Evolutionary conservation across 2,888 invertebrate species (phyloP).

Genomic region (Nomada fucata): DNA sequence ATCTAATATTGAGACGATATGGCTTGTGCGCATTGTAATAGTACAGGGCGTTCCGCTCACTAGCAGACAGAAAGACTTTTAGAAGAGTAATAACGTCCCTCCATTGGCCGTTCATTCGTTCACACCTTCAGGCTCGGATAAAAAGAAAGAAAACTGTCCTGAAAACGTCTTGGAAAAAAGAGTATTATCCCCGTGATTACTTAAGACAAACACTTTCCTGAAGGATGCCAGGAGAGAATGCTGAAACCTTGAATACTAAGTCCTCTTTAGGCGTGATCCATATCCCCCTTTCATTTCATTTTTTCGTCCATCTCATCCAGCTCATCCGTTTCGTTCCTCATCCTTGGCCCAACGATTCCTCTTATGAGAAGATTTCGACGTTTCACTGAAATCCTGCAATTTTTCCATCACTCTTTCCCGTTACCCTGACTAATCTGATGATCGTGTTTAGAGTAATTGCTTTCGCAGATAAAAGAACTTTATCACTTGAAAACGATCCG

Average conservation of each 20-base stretch:
- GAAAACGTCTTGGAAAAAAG: slow-evolving; percentile 53
- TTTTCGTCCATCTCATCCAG: slow-evolving; percentile 29
- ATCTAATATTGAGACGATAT: too few species aligned
- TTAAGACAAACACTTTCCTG: slow-evolving; percentile 77
- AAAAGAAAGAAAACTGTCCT: slow-evolving; percentile 65
- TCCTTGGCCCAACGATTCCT: slow-evolving; percentile 20
- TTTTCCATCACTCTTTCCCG: background rate
- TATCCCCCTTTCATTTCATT: slow-evolving; percentile 63
- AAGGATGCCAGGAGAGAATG: slow-evolving; percentile 70
- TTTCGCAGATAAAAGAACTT: background rate
- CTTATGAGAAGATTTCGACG: background rate
- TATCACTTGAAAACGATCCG: background rate
- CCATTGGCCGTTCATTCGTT: slow-evolving; percentile 29
- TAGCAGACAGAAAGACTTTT: background rate
- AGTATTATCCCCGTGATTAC: slow-evolving; percentile 65
- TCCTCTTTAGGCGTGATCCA: slow-evolving; percentile 72
- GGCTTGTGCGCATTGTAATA: background rate
- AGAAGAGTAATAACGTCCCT: slow-evolving; percentile 33
- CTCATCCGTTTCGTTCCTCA: background rate
- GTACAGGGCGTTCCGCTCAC: too few species aligned
- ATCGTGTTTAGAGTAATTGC: slow-evolving; percentile 20
- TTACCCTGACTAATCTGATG: background rate
- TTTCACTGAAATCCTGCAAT: slow-evolving; percentile 20
- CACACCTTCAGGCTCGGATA: slow-evolving; percentile 43
- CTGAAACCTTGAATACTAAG: slow-evolving; percentile 71